phyloP scores from a whole-genome alignment of 2,113 vertebrate species.

The Varanus salvator region DNA sequence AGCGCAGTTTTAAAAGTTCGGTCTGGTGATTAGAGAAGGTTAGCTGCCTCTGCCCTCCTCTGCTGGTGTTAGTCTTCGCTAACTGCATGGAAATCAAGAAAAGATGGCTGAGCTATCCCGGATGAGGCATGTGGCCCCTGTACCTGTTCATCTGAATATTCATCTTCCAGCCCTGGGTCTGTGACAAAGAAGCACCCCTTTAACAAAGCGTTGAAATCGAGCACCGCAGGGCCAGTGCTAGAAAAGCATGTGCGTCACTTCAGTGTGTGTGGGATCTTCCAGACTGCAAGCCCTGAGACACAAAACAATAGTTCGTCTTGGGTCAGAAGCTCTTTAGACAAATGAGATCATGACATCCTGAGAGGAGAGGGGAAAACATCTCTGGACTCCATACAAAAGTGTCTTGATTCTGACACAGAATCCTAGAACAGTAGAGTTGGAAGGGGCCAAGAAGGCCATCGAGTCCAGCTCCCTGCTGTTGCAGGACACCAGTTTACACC shows the following conservation, averaged over 20 bases:
- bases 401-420: not conserved
- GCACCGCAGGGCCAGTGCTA: rapidly evolving
- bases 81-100: not conserved
- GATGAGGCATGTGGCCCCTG: rapidly evolving
- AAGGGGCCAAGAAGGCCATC: too few relatives aligned
- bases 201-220: not conserved
- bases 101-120: not conserved
- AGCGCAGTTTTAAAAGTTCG: conserved; percentile 18
- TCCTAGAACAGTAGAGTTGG: too few relatives aligned
- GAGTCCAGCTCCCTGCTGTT: too few relatives aligned
- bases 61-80: rapidly evolving
- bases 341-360: conserved; percentile 15
- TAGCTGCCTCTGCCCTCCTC: not conserved
- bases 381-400: not conserved
- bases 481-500: too few relatives aligned
- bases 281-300: not conserved
- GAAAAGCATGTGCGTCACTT: not conserved
- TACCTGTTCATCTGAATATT: not conserved
- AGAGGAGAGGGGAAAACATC: not conserved
- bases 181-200: not conserved
- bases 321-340: conserved; percentile 12
- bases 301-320: not conserved
- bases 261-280: not conserved
- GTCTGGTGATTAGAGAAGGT: conserved; percentile 27
- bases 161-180: rapidly evolving